Evolutionary conservation across 35 echinoderm and acorn worm genomes (phyloP).

Genomic region (Lytechinus variegatus): DNA sequence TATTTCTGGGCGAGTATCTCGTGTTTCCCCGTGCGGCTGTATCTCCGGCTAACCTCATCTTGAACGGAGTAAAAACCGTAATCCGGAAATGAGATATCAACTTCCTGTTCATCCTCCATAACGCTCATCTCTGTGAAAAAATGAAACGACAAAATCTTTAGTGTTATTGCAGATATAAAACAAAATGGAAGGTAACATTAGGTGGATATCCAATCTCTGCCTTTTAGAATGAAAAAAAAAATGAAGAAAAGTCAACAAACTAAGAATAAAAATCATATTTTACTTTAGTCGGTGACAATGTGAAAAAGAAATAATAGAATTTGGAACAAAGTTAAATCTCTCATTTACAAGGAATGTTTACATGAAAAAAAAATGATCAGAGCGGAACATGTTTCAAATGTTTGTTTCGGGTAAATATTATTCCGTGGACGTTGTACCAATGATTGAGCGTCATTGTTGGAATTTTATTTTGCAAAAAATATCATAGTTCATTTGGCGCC

Average conservation of each 20-base stretch:
- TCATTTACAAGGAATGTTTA: too few relatives aligned
- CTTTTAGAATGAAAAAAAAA: too few relatives aligned
- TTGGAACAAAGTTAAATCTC: too few relatives aligned
- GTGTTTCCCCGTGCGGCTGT: neutral
- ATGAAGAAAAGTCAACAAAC: too few relatives aligned
- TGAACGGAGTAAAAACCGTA: neutral
- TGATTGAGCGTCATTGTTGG: neutral
- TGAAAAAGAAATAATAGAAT: too few relatives aligned
- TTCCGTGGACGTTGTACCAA: neutral
- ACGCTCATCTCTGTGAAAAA: neutral
- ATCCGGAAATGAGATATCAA: neutral
- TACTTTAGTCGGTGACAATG: too few relatives aligned
- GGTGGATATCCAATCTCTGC: too few relatives aligned
- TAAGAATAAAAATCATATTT: too few relatives aligned
- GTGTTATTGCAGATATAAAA: too few relatives aligned
- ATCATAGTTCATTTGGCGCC: neutral
- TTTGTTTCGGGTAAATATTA: neutral
- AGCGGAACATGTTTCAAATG: neutral
- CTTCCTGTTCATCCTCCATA: neutral
- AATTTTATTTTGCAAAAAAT: neutral
- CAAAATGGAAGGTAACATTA: too few relatives aligned
- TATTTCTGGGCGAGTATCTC: neutral
- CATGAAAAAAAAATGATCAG: neutral
- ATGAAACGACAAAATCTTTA: neutral
- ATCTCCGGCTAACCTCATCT: neutral